A percentile compares a stretch with the other conserved stretches of the same genome.
Evolutionary conservation across 1,140 invertebrate genomes (phyloP).

Genomic region (Sarcophaga bullata): DNA sequence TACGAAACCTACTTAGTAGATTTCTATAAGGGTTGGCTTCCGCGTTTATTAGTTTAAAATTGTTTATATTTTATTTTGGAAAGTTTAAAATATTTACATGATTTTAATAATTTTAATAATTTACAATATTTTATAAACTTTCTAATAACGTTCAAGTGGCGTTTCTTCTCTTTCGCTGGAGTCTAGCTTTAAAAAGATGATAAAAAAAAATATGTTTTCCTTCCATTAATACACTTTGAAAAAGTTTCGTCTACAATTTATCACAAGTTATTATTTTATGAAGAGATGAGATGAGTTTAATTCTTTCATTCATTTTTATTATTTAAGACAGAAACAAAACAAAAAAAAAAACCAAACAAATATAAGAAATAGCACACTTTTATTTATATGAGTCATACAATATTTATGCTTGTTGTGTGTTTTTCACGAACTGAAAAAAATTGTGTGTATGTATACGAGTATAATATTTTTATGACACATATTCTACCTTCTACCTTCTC

Average conservation of each 20-base stretch:
- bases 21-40: neutral
- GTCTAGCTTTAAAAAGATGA: conserved; percentile 31
- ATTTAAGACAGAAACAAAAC: no score
- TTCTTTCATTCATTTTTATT: conserved; percentile 1
- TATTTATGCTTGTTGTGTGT: no score
- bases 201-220: neutral
- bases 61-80: conserved; percentile 31
- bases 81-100: conserved; percentile 33
- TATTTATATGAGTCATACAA: neutral
- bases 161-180: conserved; percentile 27
- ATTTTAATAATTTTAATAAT: conserved; percentile 2
- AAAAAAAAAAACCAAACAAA: neutral
- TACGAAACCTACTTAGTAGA: conserved; percentile 30
- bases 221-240: conserved; percentile 7
- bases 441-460: no score
- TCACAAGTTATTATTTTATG: neutral
- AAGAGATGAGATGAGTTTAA: conserved; percentile 12
- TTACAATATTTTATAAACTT: conserved; percentile 35
- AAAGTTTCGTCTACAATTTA: neutral
- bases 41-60: conserved; percentile 24
- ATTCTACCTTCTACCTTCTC: neutral
- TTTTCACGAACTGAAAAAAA: no score
- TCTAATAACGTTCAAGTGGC: conserved; percentile 34
- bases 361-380: conserved; percentile 39
- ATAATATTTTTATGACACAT: neutral